phyloP scores from a whole-genome alignment of 2,113 vertebrate species.

The Oceanodroma tethys region DNA sequence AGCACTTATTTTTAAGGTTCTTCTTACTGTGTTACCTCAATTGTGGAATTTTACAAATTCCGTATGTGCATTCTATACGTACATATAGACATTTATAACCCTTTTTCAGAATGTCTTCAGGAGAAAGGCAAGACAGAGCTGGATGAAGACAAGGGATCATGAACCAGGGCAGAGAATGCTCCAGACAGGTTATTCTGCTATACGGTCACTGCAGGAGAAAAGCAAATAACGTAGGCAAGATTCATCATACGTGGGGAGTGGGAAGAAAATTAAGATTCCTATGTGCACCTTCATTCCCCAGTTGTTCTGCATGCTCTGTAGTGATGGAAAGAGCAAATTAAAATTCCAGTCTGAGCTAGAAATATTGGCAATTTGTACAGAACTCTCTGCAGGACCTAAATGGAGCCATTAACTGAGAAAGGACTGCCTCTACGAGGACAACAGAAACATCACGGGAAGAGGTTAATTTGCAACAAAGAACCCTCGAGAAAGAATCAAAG shows the following conservation, averaged over 20 bases:
- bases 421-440: not conserved
- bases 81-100: not conserved
- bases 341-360: not conserved
- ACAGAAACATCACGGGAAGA: not conserved
- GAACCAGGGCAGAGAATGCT: not conserved
- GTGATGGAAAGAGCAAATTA: conserved; percentile 8
- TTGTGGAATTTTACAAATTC: not conserved
- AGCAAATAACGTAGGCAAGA: not conserved
- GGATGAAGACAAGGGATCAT: not conserved
- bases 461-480: not conserved
- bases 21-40: not conserved
- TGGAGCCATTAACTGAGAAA: not conserved
- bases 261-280: not conserved
- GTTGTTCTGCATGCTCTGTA: not conserved
- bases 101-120: not conserved
- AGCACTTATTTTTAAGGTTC: not conserved
- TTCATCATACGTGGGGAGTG: not conserved
- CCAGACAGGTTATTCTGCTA: not conserved
- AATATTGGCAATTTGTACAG: not conserved
- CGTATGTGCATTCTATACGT: rapidly evolving
- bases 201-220: not conserved
- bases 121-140: not conserved
- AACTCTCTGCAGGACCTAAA: conserved; percentile 1
- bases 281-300: not conserved
- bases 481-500: not conserved